phyloP scores from a whole-genome alignment of 2,797 vertebrate genomes.

The Danio tinwini region DNA sequence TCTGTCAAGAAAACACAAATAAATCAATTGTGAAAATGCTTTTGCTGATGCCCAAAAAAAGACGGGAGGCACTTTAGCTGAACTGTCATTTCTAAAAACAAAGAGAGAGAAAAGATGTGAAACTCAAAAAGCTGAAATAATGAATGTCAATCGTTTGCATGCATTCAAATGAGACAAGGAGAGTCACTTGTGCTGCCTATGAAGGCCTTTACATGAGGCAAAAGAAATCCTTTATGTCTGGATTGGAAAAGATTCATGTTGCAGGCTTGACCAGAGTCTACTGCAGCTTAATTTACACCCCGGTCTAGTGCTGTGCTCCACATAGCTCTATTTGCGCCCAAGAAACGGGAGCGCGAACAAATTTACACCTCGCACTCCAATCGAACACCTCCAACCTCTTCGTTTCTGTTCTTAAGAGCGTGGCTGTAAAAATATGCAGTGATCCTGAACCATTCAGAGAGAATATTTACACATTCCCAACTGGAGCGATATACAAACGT shows the following conservation, averaged over 20 bases:
- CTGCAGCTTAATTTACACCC: conserved; percentile 81
- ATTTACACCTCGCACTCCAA: conserved; percentile 76
- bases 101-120: conserved; percentile 38
- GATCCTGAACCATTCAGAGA: conserved; percentile 65
- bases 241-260: conserved; percentile 67
- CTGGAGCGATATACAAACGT: conserved; percentile 62
- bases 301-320: conserved; percentile 53
- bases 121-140: conserved; percentile 51
- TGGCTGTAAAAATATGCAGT: conserved; percentile 74
- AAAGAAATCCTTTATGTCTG: conserved; percentile 36
- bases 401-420: conserved; percentile 47
- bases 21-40: conserved; percentile 37
- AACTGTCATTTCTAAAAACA: conserved; percentile 22
- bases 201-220: conserved; percentile 6
- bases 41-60: neutral
- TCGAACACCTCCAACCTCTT: conserved; percentile 59
- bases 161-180: conserved; percentile 3
- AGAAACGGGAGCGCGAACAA: conserved; percentile 70
- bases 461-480: conserved; percentile 68
- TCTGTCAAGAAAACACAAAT: conserved; percentile 74
- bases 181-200: neutral
- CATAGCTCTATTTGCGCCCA: conserved; percentile 67
- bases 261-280: conserved; percentile 68
- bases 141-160: conserved; percentile 17
- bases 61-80: conserved; percentile 1